Evolutionary conservation across 2,888 invertebrate genomes (phyloP).

Genomic region (Nemotelus nigrinus): DNA sequence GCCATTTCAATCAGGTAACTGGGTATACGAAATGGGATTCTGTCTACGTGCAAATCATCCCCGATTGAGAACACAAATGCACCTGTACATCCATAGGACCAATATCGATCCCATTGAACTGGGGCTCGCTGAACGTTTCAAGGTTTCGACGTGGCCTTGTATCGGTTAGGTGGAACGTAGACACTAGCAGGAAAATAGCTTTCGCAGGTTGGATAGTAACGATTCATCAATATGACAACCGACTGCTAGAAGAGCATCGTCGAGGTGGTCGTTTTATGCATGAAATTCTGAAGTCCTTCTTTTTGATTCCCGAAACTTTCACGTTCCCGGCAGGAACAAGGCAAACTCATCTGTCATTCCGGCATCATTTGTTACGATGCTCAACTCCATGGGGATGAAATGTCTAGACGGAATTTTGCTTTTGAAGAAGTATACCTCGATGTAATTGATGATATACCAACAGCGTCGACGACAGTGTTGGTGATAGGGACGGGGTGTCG

Average conservation of each 20-base stretch:
- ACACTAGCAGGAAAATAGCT: conserved; percentile 22
- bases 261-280: neutral
- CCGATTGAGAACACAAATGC: no score
- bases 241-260: neutral
- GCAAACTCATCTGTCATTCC: conserved; percentile 6
- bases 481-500: neutral
- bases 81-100: neutral
- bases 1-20: no score
- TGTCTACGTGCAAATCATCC: no score
- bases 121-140: conserved; percentile 10
- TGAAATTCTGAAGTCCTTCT: neutral
- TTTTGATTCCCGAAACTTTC: neutral
- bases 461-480: neutral
- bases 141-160: neutral
- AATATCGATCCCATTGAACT: neutral
- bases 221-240: conserved; percentile 26
- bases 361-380: conserved; percentile 1
- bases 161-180: neutral
- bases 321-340: neutral
- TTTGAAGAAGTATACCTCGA: neutral
- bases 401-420: conserved; percentile 30
- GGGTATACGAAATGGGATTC: no score
- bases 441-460: conserved; percentile 22
- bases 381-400: conserved; percentile 7
- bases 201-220: conserved; percentile 4